Base-by-base conservation (phyloP, 2,797 vertebrate species). In the Parauchenoglanis punctatus region DNA sequence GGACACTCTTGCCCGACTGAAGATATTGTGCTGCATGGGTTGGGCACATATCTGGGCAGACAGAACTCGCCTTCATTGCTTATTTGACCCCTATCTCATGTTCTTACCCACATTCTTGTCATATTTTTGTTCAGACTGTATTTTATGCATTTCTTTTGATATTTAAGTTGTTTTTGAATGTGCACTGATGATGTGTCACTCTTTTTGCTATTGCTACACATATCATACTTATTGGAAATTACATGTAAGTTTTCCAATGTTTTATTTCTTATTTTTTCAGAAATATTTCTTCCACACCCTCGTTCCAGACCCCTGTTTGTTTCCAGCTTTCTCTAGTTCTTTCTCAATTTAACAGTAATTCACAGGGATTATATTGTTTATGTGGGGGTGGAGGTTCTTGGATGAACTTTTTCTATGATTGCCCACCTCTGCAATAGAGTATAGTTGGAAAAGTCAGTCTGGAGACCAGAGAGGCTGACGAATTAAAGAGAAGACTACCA, bases 311-410 rank as follows among this genome's bases (percentile, higher is more conserved):
- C 59, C 49, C 58, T 52, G 15, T 65, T 25, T 65, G 52, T 83
- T 80, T 61, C 40, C 59, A 61, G 49, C 56, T 84, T 7, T 86
- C 52, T 63, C 73, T 73, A 65, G 76, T 49, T 73, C 65, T 59
- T 54, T 67, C 20, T 87, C 63, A 84, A 54, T 86, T 82, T 67
- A 86, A 63, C 92, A 68, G 81, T 89, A 88, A 88, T 88, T 87
- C 75, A 83, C 81, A 87, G 84, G 81, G 86, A 89, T 90, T 81
- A 77, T 78, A 86, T 85, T 89, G 89, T 90, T 90, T 90, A 86
- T 54, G 68, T 87, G 83, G 81, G 72, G 56, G 63, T 68, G 75
- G 86, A 88, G 63, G 83, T 72, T 89, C 84, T 85, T 91, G 84
- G 85, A 84, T 80, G 83, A 88, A n/a, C 70, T 0, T 77, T 68